Evolutionary conservation across 2,113 vertebrate species (phyloP).

Genomic region (Pithys albifrons): DNA sequence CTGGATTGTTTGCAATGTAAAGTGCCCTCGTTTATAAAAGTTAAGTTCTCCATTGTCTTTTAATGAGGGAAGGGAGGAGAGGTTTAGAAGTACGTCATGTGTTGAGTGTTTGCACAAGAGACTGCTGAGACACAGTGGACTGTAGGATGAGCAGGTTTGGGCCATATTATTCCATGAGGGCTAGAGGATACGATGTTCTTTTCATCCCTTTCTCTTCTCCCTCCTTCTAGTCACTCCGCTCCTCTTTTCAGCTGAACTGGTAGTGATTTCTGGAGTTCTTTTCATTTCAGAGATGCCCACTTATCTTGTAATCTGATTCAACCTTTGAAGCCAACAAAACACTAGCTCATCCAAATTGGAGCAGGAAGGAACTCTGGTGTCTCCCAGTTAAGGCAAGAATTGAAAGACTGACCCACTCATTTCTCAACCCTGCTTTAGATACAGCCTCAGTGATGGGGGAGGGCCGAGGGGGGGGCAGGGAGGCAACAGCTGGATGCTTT

Average conservation of each 20-base stretch:
- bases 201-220: background rate
- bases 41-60: conserved; percentile 3
- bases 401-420: background rate
- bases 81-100: background rate
- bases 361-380: background rate
- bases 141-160: background rate
- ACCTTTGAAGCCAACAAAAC: conserved; percentile 25
- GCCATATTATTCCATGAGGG: background rate
- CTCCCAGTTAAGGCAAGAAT: background rate
- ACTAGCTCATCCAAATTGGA: background rate
- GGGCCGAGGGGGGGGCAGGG: background rate
- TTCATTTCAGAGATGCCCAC: conserved; percentile 24
- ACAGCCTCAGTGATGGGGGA: background rate
- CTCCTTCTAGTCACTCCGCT: background rate
- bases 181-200: background rate
- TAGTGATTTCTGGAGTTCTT: conserved; percentile 34
- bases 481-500: background rate
- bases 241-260: background rate
- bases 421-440: background rate
- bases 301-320: conserved; percentile 68
- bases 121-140: background rate
- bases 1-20: background rate
- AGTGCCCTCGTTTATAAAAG: background rate
- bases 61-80: background rate
- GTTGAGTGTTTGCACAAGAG: background rate